Evolutionary conservation across 2,113 vertebrate species (phyloP).

Genomic region (Bubo scandiacus): DNA sequence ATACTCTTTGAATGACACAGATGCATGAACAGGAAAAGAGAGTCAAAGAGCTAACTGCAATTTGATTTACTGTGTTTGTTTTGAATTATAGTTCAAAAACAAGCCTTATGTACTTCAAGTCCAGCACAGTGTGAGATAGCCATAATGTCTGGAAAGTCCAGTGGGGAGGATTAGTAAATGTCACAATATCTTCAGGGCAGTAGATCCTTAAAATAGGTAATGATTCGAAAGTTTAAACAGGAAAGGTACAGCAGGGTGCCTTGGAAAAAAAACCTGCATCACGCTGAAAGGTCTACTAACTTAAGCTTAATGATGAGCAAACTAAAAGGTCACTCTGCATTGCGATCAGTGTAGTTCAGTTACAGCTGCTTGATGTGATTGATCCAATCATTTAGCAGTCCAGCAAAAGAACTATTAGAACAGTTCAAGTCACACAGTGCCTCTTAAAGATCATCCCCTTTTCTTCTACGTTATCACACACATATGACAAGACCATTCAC

Average conservation of each 20-base stretch:
- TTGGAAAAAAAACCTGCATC: constrained; percentile 15
- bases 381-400: background rate
- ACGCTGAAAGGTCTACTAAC: constrained; percentile 39
- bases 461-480: background rate
- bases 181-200: constrained; percentile 54
- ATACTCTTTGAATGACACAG: background rate
- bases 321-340: constrained; percentile 33
- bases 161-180: constrained; percentile 66
- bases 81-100: background rate
- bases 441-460: background rate
- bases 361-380: background rate
- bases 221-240: constrained; percentile 43
- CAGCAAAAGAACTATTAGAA: background rate
- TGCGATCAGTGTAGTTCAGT: background rate
- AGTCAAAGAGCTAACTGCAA: background rate
- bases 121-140: constrained; percentile 30
- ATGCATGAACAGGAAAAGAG: background rate
- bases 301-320: constrained; percentile 37
- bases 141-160: constrained; percentile 44
- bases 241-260: constrained; percentile 22
- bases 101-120: constrained; percentile 17
- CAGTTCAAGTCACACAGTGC: background rate
- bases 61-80: constrained; percentile 15
- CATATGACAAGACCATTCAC: background rate
- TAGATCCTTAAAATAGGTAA: constrained; percentile 58